Base-by-base conservation (phyloP, 1,140 invertebrate species). In the Spodoptera litura region DNA sequence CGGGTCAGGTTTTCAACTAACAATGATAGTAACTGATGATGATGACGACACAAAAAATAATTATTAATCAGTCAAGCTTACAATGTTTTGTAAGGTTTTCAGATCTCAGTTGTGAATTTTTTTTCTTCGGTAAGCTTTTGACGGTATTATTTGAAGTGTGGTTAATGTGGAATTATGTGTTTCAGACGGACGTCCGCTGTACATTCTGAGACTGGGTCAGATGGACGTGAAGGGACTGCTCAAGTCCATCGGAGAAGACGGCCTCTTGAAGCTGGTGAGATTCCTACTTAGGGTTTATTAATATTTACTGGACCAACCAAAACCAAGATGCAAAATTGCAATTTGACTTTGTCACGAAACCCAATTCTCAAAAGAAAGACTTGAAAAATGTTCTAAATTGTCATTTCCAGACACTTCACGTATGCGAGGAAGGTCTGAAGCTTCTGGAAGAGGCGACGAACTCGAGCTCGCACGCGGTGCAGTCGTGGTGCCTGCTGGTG, bases 191-290 rank as follows among this genome's bases (percentile, higher is more conserved):
- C 95, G 98, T 84, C 99, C 99, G 38, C 94, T 99, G 68, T 99
- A 98, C 91, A 96, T 99, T 78, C 95, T 99, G 15, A 96, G 98
- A 80, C 93, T 98, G 56, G 98, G 98, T 1, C 97, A 99, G 94
- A 98, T 99, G 97, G 98, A 99, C 95, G 98, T 99, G 5, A 99
- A 99, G 95, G 98, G 98, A 4, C 92, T 99, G 79, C 95, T 99
- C 56, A 98, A 99, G 92, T 97, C 98, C 13, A 97, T 99, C 81
- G 99, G 99, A 20, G 98, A 99, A 95, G 98, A 99, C 90, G 98
- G 98, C 73, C 95, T 99, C 55, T 95, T 99, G 44, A 97, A 98
- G 95, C 95, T 99, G 95, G 98, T 98, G 94, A 94, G 61, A 44
- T 44, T 9, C 3, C n/a, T 15, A 62, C 5, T 6, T 15, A 20